A percentile compares a stretch with the other conserved stretches of the same genome.
These are phyloP conservation scores for Spialia ferax DNA, from an alignment of 2,888 invertebrate genomes.

Conservation along the genomic window DNA sequence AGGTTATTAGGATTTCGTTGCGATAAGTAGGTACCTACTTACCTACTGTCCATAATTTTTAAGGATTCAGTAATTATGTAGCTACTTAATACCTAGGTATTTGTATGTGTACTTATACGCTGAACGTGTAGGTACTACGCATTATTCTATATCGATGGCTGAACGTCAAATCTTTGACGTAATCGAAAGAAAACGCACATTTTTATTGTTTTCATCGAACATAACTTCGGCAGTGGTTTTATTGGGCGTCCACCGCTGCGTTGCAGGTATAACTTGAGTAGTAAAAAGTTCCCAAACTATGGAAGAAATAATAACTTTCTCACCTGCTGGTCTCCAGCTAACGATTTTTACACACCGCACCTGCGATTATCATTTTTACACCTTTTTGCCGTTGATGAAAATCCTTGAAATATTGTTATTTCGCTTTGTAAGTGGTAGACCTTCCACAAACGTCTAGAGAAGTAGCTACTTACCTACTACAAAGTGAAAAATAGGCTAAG, in stretches of 20 bases:
- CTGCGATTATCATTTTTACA: background rate
- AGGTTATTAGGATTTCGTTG: no score
- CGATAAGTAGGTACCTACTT: no score
- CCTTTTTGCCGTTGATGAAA: background rate
- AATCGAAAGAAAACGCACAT: background rate
- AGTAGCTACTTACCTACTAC: no score
- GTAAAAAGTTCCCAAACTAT: conserved; percentile 15
- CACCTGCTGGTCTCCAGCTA: background rate
- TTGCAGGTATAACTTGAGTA: conserved; percentile 3
- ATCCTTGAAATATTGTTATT: background rate
- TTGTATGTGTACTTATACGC: no score
- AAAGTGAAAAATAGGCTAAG: no score
- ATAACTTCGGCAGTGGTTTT: conserved; percentile 1
- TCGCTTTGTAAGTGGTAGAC: no score
- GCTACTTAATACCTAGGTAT: no score
- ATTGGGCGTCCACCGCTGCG: conserved; percentile 7
- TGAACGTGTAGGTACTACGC: no score
- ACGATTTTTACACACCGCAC: background rate
- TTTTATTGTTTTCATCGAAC: background rate
- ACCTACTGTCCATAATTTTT: no score
- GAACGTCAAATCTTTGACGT: background rate
- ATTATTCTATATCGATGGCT: no score
- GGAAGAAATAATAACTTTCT: conserved; percentile 4
- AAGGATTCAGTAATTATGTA: no score
- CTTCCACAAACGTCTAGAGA: no score